phyloP scores from a whole-genome alignment of 2,113 vertebrate genomes.

The Rynchops niger region DNA sequence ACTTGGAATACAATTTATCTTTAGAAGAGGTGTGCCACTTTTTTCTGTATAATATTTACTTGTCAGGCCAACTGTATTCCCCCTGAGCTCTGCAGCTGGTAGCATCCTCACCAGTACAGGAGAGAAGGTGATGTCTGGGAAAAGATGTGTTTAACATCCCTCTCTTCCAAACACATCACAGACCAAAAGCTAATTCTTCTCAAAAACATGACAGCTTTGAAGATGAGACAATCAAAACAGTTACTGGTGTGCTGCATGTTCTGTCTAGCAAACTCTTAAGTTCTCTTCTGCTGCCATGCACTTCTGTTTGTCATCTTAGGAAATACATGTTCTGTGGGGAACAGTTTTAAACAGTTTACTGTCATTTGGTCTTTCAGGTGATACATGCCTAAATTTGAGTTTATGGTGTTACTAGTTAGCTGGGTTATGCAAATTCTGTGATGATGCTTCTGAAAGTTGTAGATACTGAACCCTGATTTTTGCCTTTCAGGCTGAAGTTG shows the following conservation, averaged over 20 bases:
- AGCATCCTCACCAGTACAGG: background rate
- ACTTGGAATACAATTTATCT: background rate
- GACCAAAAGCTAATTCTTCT: background rate
- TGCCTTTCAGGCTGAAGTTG: constrained; percentile 61
- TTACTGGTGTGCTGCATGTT: accelerated
- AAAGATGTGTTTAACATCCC: background rate
- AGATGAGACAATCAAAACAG: accelerated
- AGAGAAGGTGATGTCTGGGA: background rate
- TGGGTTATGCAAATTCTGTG: too few species aligned
- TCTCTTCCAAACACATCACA: background rate
- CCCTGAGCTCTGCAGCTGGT: background rate
- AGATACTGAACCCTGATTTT: background rate
- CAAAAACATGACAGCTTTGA: accelerated
- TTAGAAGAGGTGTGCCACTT: background rate
- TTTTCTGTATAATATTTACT: background rate
- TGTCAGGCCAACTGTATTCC: background rate
- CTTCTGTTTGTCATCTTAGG: accelerated
- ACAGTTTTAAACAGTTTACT: background rate
- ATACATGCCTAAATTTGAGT: background rate
- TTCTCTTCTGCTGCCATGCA: accelerated
- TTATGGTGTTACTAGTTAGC: background rate
- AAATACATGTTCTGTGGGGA: background rate
- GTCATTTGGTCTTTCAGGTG: background rate
- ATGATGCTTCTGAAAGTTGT: background rate
- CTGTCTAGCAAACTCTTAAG: too few species aligned